phyloP scores from a whole-genome alignment of 2,113 vertebrate species.

The Hippopotamus amphibius region DNA sequence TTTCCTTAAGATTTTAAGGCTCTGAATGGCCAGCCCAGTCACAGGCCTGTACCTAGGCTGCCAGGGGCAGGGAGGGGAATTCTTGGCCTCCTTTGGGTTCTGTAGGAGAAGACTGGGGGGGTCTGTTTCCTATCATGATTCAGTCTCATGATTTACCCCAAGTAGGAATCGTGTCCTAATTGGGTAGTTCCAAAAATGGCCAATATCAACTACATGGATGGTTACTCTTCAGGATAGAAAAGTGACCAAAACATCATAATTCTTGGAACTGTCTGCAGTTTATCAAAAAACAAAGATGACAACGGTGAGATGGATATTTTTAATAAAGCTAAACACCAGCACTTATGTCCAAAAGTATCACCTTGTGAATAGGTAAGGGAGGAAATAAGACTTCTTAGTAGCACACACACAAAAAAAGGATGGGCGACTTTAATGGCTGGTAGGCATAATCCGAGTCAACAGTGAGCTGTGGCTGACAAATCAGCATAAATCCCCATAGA shows the following conservation, averaged over 20 bases:
- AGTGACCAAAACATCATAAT: background rate
- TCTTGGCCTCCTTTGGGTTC: background rate
- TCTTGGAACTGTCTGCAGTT: background rate
- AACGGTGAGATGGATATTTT: background rate
- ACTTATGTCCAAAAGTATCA: background rate
- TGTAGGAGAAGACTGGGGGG: background rate
- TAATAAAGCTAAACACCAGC: background rate
- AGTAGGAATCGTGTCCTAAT: background rate
- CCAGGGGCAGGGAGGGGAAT: background rate
- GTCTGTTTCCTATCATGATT: background rate
- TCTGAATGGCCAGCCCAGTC: background rate
- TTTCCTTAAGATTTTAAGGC: background rate
- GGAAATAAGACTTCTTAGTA: background rate
- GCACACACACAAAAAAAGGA: background rate
- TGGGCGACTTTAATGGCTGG: background rate
- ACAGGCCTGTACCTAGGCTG: background rate
- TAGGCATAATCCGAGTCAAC: conserved; percentile 14
- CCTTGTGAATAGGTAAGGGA: background rate
- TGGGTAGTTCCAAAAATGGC: background rate
- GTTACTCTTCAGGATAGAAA: background rate
- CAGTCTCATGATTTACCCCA: background rate
- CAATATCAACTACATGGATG: background rate
- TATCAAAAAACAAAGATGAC: background rate
- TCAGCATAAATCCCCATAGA: background rate
- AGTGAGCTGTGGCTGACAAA: background rate